These are phyloP conservation scores for Bursaphelenchus okinawaensis DNA, from an alignment of 2,888 invertebrate species.

Conservation along the genomic window DNA sequence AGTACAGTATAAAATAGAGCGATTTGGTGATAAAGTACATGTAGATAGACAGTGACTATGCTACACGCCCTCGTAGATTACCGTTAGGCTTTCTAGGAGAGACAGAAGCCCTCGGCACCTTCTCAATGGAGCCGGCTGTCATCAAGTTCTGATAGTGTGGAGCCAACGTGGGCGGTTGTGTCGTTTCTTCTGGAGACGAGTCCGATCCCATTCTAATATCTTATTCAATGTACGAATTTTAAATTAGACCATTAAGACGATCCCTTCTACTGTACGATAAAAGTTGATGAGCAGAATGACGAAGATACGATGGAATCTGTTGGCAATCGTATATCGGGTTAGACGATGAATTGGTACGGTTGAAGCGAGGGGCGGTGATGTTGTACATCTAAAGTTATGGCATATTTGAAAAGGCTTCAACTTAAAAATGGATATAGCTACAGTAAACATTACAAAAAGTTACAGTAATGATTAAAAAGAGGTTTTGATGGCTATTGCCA, in stretches of 20 bases:
- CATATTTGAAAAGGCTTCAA: no score
- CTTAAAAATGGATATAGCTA: no score
- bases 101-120: background rate
- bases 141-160: background rate
- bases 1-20: no score
- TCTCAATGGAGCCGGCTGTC: background rate
- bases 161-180: background rate
- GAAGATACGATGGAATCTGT: background rate
- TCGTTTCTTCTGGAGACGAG: background rate
- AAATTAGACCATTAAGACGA: background rate
- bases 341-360: background rate
- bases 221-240: background rate
- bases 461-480: no score
- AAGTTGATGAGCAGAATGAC: background rate
- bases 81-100: background rate
- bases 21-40: no score
- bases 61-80: background rate
- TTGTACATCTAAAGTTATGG: background rate
- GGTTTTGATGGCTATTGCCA: no score
- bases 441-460: no score
- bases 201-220: background rate
- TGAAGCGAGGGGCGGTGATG: background rate
- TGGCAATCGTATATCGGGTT: background rate
- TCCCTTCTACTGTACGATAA: background rate
- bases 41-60: no score